Evolutionary conservation across 1,140 invertebrate species (phyloP), one percentile per base, ranked within the genome.

Genomic region (Trichonephila clavipes): DNA sequence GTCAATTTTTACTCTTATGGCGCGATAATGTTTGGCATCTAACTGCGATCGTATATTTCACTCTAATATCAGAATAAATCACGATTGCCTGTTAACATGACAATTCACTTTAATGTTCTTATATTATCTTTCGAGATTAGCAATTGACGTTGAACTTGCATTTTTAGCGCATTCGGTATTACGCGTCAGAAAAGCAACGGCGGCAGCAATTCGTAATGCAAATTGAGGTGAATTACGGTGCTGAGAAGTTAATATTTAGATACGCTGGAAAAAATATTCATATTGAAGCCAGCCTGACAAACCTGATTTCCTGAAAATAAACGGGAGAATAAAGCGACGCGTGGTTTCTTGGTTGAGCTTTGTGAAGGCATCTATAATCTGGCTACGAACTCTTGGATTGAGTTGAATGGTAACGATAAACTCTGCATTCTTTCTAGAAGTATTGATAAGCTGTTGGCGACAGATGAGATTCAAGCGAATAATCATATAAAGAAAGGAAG

Each of bases 1-100:
- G 69, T 77, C 69, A 40, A 34, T 77, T 77, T 77, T 77, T 77
- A 77, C 69, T 85, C 44, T 58, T 58, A 59, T 85, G 82, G 82
- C 82, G 82, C 59, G 58, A 58, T 51, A 24, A 85, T 85, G 82
- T 58, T 59, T 85, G 59, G n/a, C n/a, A 77, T 77, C 24, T 16
- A 77, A n/a, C n/a, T 77, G 44, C 7, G 69, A 77, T 77, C 28
- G 5, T 28, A 77, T 77, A 83, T 83, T 58, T 44, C 51, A 58
- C 14, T 18, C 40, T 83, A 51, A 58, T 83, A 83, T 83, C 81
- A 18, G 81, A 83, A n/a, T n/a, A 83, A 77, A 83, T 24, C 51
- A 44, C n/a, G n/a, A 14, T 14, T 51, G 40, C 40, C 58, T 58
- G 58, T 83, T 83, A 44, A 51, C 51, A 40, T 81, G 77, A 40